phyloP scores from a whole-genome alignment of 2,113 vertebrate genomes.

The Tupaia chinensis region DNA sequence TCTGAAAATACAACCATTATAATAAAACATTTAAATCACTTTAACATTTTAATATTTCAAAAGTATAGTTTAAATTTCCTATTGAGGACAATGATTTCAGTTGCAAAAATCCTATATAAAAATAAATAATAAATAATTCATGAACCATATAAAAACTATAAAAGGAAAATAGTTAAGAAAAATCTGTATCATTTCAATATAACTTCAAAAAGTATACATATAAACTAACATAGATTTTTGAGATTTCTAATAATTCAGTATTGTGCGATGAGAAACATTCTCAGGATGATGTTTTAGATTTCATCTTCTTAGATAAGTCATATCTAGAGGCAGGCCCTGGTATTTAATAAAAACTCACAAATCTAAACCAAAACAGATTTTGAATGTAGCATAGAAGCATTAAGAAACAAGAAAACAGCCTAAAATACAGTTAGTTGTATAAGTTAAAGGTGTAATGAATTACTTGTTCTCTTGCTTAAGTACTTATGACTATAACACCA shows the following conservation, averaged over 20 bases:
- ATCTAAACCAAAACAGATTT: neutral
- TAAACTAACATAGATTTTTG: neutral
- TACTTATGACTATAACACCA: neutral
- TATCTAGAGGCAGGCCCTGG: neutral
- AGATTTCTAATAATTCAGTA: neutral
- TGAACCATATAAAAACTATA: neutral
- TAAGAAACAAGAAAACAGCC: neutral
- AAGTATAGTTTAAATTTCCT: slow-evolving; percentile 2
- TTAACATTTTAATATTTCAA: slow-evolving; percentile 29
- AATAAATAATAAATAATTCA: neutral
- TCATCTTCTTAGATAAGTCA: neutral
- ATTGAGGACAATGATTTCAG: neutral
- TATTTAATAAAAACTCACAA: neutral
- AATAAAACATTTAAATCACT: slow-evolving; percentile 17
- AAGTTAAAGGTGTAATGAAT: slow-evolving; percentile 14
- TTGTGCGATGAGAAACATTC: neutral
- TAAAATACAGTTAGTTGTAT: neutral
- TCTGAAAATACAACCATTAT: slow-evolving; percentile 17
- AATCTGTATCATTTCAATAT: neutral
- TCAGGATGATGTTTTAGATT: neutral
- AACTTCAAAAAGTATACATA: neutral
- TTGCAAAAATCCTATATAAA: neutral
- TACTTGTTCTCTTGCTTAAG: slow-evolving; percentile 2
- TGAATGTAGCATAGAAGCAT: neutral
- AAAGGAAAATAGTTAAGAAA: neutral